Percentiles rank a stretch among this genome's conserved stretches.
These are phyloP conservation scores for Polydrusus pterygomalis DNA, from an alignment of 2,888 invertebrate species.

Conservation along the genomic window DNA sequence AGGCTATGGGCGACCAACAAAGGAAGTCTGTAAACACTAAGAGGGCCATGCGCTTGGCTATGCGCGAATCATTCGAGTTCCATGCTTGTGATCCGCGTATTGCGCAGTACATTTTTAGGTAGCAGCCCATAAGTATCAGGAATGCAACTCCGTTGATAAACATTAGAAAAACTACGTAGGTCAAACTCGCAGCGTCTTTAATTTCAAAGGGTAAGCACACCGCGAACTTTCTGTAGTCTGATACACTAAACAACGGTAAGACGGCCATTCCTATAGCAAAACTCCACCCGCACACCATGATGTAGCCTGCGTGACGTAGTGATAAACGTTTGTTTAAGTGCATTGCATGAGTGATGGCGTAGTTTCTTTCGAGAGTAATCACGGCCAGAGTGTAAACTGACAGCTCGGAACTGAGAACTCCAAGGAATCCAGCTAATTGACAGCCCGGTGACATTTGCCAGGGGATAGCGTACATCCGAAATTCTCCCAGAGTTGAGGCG, in stretches of 20 bases:
- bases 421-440: slow-evolving; percentile 94
- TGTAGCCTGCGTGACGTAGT: slow-evolving; percentile 90
- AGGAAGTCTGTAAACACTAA: slow-evolving; percentile 97
- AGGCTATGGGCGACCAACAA: slow-evolving; percentile 98
- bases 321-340: slow-evolving; percentile 96
- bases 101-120: slow-evolving; percentile 97
- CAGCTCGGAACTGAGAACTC: slow-evolving; percentile 94
- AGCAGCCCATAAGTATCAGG: slow-evolving; percentile 95
- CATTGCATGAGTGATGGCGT: slow-evolving; percentile 98
- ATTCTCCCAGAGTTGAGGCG: slow-evolving; percentile 95
- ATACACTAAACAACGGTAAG: slow-evolving; percentile 92
- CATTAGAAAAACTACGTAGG: slow-evolving; percentile 93
- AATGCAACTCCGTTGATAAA: slow-evolving; percentile 95
- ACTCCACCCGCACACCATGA: slow-evolving; percentile 95
- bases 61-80: slow-evolving; percentile 97
- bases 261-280: slow-evolving; percentile 91
- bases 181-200: slow-evolving; percentile 83
- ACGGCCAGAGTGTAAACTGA: slow-evolving; percentile 97
- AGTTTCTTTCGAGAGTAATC: slow-evolving; percentile 95
- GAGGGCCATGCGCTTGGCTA: slow-evolving; percentile 97
- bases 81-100: slow-evolving; percentile 97
- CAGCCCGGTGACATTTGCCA: slow-evolving; percentile 98
- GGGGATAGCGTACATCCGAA: slow-evolving; percentile 95
- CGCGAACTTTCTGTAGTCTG: slow-evolving; percentile 97
- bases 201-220: slow-evolving; percentile 97